These are phyloP conservation scores for Corythornis madagascariensis DNA, from an alignment of 2,113 vertebrate species.

Conservation along the genomic window DNA sequence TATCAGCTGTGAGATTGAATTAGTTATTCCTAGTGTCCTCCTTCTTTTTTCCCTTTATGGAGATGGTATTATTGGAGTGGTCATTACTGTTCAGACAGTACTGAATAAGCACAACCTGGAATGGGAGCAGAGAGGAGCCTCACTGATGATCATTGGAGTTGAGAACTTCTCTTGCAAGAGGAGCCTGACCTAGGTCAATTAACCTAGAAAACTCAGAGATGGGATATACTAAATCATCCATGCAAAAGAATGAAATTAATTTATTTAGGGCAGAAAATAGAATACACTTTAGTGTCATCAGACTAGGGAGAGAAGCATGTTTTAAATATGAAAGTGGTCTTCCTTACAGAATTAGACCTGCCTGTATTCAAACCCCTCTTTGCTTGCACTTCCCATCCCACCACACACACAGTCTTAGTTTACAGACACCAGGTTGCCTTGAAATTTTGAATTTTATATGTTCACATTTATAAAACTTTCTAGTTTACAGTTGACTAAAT, in stretches of 20 bases:
- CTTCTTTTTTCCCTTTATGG: not conserved
- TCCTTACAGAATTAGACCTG: not conserved
- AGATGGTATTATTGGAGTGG: not conserved
- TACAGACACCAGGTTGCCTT: not conserved
- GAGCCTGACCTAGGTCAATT: not conserved
- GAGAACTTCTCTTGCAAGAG: not conserved
- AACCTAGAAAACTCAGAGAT: not conserved
- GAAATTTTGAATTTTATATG: slow-evolving; percentile 1
- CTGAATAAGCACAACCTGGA: not conserved
- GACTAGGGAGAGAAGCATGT: not conserved
- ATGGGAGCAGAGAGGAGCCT: not conserved
- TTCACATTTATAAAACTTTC: slow-evolving; percentile 31
- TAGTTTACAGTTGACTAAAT: not conserved
- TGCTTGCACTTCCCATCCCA: accelerated
- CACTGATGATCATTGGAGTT: not conserved
- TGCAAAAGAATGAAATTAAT: not conserved
- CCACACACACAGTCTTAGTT: not conserved
- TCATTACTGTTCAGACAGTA: not conserved
- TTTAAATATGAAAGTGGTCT: not conserved
- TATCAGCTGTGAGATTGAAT: not conserved
- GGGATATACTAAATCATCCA: not conserved
- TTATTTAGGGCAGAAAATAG: not conserved
- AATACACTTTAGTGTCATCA: not conserved
- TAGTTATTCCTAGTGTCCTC: not conserved
- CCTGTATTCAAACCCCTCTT: not conserved